Evolutionary conservation across 1,140 invertebrate genomes (phyloP), one percentile per base, ranked within the genome.

Genomic region (Aphidius gifuensis): DNA sequence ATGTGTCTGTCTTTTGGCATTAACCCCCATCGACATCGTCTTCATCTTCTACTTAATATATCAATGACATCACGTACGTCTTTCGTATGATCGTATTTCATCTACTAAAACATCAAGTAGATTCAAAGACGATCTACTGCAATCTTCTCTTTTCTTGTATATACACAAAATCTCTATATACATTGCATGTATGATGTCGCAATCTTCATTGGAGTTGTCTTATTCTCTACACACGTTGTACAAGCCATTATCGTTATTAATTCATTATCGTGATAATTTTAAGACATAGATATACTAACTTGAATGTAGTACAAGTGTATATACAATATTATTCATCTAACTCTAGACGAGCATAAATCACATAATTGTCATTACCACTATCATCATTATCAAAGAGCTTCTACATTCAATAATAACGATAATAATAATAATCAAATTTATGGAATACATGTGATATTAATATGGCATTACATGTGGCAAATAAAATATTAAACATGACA

Each of bases 221-320:
- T 32, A 32, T 32, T 32, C 23, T 32, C 23, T 32, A 4, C 23
- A 32, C 23, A 23, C 64, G 59, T 61, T 53, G 60, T 32, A 55
- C 42, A 59, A 62, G 60, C 64, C 64, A 65, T 65, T 65, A 65
- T 46, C 57, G 64, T 65, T 65, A 65, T 65, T 65, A 65, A 60
- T 65, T 65, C 64, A 60, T 65, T 65, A 65, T 60, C 49, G 50
- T 48, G 40, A 62, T 65, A 65, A 65, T 65, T 65, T 58, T 46
- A 42, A 44, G 44, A 46, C 43, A 23, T 23, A 42, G 45, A 42
- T 7, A 39, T 8, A 21, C 11, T 42, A 57, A 38, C n/a, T n/a
- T n/a, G n/a, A n/a, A n/a, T n/a, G n/a, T n/a, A n/a, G n/a, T n/a
- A n/a, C n/a, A n/a, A n/a, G n/a, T n/a, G n/a, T n/a, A n/a, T 0